Evolutionary conservation across 2,113 vertebrate genomes (phyloP).

Genomic region (Oreochromis spilurus): DNA sequence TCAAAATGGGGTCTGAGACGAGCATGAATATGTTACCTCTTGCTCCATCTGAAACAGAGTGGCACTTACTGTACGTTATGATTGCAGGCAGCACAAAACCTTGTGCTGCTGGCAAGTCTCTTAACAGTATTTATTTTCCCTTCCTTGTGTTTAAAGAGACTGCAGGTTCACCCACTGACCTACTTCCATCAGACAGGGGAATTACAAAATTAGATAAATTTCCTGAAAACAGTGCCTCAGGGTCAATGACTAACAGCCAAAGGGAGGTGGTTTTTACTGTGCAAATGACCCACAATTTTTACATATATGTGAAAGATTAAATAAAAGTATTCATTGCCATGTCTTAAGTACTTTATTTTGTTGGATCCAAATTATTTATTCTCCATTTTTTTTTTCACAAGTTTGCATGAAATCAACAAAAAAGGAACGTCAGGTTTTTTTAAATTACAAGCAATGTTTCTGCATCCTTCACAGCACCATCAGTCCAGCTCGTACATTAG

Average conservation of each 20-base stretch:
- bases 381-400: neutral
- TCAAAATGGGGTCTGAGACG: neutral
- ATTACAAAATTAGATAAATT: neutral
- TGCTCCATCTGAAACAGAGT: neutral
- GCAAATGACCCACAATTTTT: slow-evolving; percentile 5
- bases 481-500: slow-evolving; percentile 86
- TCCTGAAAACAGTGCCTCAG: slow-evolving; percentile 23
- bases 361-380: neutral
- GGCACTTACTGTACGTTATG: neutral
- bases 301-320: slow-evolving; percentile 19
- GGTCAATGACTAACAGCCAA: neutral
- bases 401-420: neutral
- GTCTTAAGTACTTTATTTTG: slow-evolving; percentile 6
- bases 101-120: neutral
- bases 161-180: neutral
- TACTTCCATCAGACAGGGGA: neutral
- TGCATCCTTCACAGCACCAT: neutral
- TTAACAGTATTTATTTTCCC: neutral
- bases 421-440: neutral
- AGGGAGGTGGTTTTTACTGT: slow-evolving; percentile 14
- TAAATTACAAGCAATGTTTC: rapidly evolving
- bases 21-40: neutral
- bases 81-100: neutral
- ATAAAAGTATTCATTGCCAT: slow-evolving; percentile 21
- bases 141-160: neutral